Evolutionary conservation across 2,113 vertebrate species (phyloP).

Genomic region (Phyllostomus discolor): DNA sequence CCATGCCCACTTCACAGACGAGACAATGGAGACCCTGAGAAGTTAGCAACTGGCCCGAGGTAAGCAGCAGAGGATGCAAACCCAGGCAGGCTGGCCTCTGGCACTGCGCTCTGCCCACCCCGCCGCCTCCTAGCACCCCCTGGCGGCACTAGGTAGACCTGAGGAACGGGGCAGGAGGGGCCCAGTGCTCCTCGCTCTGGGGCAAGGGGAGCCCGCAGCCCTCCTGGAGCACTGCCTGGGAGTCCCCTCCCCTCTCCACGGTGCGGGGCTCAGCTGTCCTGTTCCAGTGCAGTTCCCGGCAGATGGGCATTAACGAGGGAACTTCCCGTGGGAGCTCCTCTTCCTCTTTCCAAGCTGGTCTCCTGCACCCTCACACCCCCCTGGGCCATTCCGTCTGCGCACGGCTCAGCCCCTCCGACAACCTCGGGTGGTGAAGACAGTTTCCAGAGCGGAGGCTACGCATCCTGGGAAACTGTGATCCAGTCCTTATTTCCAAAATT

Average conservation of each 20-base stretch:
- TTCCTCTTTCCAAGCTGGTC: background rate
- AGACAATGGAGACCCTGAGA: background rate
- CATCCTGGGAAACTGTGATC: background rate
- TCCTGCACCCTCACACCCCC: background rate
- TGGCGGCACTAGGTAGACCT: background rate
- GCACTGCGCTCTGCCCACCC: background rate
- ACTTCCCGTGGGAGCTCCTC: background rate
- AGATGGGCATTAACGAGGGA: background rate
- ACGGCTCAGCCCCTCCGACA: background rate
- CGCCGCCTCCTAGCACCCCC: background rate
- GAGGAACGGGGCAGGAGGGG: background rate
- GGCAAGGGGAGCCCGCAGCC: background rate
- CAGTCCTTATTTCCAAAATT: background rate
- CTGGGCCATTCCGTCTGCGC: background rate
- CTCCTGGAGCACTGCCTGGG: background rate
- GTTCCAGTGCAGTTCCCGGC: conserved; percentile 15
- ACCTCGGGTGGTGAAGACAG: background rate
- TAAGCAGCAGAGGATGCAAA: background rate
- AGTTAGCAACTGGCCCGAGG: background rate
- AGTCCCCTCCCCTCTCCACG: background rate
- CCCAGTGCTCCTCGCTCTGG: background rate
- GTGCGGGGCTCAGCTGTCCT: background rate
- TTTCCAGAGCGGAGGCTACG: background rate
- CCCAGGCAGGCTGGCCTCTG: background rate
- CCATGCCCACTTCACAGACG: background rate